A percentile compares a stretch with the other conserved stretches of the same genome.
These are phyloP conservation scores for Urocyon cinereoargenteus DNA, from an alignment of 2,797 vertebrate genomes.

Conservation along the genomic window DNA sequence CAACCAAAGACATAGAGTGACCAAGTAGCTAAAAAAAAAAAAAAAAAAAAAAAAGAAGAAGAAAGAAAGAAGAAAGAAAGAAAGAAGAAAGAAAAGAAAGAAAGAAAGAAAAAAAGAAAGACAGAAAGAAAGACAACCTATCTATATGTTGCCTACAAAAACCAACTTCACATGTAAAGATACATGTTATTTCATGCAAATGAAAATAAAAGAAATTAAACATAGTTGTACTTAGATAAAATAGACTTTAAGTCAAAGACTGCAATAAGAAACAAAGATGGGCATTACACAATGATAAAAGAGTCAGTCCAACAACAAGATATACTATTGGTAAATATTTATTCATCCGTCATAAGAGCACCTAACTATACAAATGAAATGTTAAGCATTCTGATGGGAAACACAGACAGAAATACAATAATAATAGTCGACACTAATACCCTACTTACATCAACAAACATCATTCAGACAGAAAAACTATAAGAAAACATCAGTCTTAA, in stretches of 20 bases:
- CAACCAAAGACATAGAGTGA: not conserved
- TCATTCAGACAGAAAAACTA: not conserved
- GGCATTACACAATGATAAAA: not conserved
- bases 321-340: not conserved
- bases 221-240: not conserved
- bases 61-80: too few species aligned
- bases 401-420: not conserved
- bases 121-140: too few species aligned
- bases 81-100: not conserved
- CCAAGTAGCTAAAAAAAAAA: not conserved
- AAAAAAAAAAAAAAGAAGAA: not conserved
- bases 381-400: not conserved
- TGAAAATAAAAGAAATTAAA: not conserved
- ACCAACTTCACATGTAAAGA: not conserved
- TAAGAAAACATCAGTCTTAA: not conserved
- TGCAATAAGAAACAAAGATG: not conserved
- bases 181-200: not conserved
- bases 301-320: not conserved
- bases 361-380: not conserved
- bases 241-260: not conserved
- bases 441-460: not conserved
- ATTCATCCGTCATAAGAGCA: not conserved
- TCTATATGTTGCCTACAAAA: not conserved
- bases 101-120: not conserved
- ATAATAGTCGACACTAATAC: not conserved